phyloP scores from a whole-genome alignment of 2,113 vertebrate species.

The Micronycteris hirsuta region DNA sequence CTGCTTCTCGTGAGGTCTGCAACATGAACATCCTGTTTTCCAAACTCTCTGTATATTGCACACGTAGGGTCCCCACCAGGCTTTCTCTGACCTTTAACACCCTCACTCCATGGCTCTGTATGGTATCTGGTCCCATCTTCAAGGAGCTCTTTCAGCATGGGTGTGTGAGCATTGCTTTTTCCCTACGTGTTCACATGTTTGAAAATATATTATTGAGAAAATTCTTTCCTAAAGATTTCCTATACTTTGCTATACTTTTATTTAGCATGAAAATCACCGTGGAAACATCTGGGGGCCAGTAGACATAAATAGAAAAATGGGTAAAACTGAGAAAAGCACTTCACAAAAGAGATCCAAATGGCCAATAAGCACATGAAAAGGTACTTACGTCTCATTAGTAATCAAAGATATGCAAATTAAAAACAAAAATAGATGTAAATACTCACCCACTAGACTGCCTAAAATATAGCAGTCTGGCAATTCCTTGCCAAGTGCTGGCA shows the following conservation, averaged over 20 bases:
- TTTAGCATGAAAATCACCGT: background rate
- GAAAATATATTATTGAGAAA: background rate
- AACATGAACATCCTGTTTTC: background rate
- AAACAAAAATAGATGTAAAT: background rate
- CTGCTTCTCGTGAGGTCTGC: background rate
- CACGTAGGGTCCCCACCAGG: background rate
- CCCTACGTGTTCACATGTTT: background rate
- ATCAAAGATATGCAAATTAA: background rate
- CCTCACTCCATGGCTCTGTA: background rate
- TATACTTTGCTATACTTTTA: background rate
- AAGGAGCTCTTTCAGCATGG: background rate
- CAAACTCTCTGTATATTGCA: background rate
- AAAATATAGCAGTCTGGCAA: background rate
- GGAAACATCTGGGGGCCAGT: background rate
- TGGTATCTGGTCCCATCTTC: background rate
- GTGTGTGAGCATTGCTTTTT: background rate
- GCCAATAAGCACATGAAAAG: background rate
- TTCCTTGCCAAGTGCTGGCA: background rate
- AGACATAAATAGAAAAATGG: background rate
- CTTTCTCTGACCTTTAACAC: background rate
- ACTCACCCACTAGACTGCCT: background rate
- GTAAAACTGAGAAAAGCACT: background rate
- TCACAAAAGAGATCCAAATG: background rate
- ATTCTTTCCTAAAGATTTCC: background rate
- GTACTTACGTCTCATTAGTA: background rate